Percentiles rank a stretch among this genome's conserved stretches.
Evolutionary conservation across 2,113 vertebrate species (phyloP).

Genomic region (Loxodonta africana): DNA sequence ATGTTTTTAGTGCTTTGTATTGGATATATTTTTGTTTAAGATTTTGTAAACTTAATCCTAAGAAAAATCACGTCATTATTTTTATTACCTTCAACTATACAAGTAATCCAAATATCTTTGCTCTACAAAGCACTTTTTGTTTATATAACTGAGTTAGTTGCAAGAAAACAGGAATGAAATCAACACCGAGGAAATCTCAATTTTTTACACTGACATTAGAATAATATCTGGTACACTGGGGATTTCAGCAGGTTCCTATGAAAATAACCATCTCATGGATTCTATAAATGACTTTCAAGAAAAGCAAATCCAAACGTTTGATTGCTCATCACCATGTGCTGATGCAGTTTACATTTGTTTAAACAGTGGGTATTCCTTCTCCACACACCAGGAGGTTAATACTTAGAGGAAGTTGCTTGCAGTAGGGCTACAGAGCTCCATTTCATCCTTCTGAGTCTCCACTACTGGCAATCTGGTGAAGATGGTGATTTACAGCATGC

Average conservation of each 20-base stretch:
- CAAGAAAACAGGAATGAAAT: conserved; percentile 61
- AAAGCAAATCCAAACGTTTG: conserved; percentile 4
- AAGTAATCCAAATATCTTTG: neutral
- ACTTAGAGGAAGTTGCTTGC: neutral
- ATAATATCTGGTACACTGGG: neutral
- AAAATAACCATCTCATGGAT: conserved; percentile 53
- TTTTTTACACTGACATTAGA: conserved; percentile 54
- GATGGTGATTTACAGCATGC: neutral
- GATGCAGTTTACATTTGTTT: neutral
- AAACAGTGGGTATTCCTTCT: neutral
- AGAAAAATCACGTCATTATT: conserved; percentile 36
- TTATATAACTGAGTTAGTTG: conserved; percentile 59
- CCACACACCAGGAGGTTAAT: neutral
- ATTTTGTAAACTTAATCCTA: neutral
- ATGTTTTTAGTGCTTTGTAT: neutral
- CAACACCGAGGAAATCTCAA: neutral
- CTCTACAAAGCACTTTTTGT: conserved; percentile 9
- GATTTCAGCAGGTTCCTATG: conserved; percentile 13
- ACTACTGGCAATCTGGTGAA: neutral
- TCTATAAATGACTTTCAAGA: conserved; percentile 71
- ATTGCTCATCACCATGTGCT: neutral
- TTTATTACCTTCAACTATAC: neutral
- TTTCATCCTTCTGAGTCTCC: neutral
- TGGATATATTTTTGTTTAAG: conserved; percentile 21
- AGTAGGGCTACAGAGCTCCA: neutral